These are phyloP conservation scores for Rostratula benghalensis DNA, from an alignment of 2,113 vertebrate species.

Conservation along the genomic window DNA sequence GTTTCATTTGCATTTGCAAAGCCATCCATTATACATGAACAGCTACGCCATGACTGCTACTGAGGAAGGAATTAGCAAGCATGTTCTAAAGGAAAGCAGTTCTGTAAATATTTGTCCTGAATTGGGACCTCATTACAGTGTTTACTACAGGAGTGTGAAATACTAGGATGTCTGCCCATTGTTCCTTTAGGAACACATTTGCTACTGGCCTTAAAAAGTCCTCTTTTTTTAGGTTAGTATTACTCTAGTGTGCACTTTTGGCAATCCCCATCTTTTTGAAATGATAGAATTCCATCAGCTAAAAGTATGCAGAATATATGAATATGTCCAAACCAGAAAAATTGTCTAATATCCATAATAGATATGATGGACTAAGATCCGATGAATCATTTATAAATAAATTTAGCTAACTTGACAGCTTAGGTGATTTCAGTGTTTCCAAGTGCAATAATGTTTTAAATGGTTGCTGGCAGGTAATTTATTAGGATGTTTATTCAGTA, in stretches of 20 bases:
- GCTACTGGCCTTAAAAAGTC: neutral
- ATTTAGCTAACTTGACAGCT: neutral
- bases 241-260: neutral
- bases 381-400: neutral
- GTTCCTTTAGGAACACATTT: neutral
- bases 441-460: neutral
- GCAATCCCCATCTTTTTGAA: neutral
- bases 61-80: neutral
- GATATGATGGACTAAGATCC: neutral
- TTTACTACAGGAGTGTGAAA: neutral
- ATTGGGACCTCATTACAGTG: neutral
- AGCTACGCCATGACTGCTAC: neutral
- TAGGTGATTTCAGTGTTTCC: neutral
- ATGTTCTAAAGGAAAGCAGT: neutral
- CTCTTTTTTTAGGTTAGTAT: neutral
- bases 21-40: neutral
- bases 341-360: neutral
- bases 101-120: conserved; percentile 31
- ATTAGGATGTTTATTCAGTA: neutral
- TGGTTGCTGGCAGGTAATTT: neutral
- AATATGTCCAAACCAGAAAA: neutral
- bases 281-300: neutral
- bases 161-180: neutral
- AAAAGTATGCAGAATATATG: neutral
- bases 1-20: neutral